Percentiles rank a stretch among this genome's conserved stretches.
These are phyloP conservation scores for Porites divaricata DNA, from an alignment of 92 coral and sea anemone genomes.

Conservation along the genomic window DNA sequence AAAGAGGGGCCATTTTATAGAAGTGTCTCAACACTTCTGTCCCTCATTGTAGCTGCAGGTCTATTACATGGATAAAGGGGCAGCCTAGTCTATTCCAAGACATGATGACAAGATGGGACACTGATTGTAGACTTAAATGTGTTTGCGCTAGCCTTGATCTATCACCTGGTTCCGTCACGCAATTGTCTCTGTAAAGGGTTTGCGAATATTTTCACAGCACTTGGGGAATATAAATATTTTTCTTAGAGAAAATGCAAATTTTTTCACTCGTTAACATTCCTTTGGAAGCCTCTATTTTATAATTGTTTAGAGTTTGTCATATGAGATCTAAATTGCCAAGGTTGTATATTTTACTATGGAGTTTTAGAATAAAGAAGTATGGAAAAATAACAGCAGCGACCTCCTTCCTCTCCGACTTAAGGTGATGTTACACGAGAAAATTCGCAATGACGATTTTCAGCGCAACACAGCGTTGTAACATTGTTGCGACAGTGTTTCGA, in stretches of 20 bases:
- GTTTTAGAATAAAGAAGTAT: constrained; percentile 3
- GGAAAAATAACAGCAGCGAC: neutral
- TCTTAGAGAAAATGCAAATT: constrained; percentile 12
- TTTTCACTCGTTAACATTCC: neutral
- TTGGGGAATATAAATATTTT: neutral
- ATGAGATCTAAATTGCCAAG: neutral
- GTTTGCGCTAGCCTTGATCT: neutral
- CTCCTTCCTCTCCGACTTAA: neutral
- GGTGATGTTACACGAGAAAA: no score
- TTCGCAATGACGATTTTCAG: no score
- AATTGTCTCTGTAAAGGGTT: neutral
- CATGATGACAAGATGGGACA: neutral
- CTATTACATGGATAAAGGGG: no score
- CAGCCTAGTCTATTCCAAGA: no score
- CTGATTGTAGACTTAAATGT: neutral
- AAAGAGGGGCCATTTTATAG: no score
- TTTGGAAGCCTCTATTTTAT: neutral
- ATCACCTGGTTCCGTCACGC: neutral
- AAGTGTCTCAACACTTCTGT: no score
- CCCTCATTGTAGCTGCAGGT: no score
- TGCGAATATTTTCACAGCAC: neutral
- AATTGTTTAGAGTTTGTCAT: neutral
- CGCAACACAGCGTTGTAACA: no score
- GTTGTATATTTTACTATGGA: constrained; percentile 30
- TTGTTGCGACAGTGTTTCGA: no score